A percentile compares a stretch with the other conserved stretches of the same genome.
These are phyloP conservation scores for Percopsis transmontana DNA, from an alignment of 2,113 vertebrate genomes.

Conservation along the genomic window DNA sequence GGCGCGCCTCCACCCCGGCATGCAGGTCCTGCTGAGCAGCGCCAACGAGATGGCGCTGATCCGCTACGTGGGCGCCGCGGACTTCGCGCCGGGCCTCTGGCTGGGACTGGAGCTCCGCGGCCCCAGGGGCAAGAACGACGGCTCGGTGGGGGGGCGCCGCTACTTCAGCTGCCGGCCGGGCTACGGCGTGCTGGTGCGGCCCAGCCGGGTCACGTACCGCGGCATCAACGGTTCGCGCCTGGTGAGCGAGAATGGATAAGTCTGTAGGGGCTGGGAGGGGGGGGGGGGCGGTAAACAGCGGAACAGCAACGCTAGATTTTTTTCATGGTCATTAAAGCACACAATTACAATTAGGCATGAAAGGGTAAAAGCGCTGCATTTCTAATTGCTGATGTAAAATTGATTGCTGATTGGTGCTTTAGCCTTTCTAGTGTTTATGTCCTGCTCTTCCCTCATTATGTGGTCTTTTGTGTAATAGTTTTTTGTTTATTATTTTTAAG, in stretches of 20 bases:
- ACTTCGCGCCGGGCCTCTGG: conserved; percentile 91
- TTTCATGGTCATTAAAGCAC: neutral
- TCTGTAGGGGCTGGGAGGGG: neutral
- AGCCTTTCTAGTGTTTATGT: no score
- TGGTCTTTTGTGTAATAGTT: neutral
- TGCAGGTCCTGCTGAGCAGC: conserved; percentile 91
- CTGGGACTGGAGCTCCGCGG: conserved; percentile 91
- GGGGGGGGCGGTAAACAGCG: neutral
- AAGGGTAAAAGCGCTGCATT: no score
- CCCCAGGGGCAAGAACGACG: conserved; percentile 90
- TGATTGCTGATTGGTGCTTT: no score
- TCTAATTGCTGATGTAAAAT: no score
- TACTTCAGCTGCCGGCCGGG: conserved; percentile 89
- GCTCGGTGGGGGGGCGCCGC: conserved; percentile 84
- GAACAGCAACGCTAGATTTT: neutral
- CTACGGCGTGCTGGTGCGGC: conserved; percentile 89
- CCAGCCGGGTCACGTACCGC: conserved; percentile 90
- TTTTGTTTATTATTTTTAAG: conserved; percentile 8
- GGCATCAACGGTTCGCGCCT: conserved; percentile 90
- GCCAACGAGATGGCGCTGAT: conserved; percentile 92
- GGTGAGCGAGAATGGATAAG: conserved; percentile 82
- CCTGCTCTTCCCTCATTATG: conserved; percentile 10
- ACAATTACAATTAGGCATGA: no score
- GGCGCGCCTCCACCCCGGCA: conserved; percentile 85
- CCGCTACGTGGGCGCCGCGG: conserved; percentile 88